phyloP scores from a whole-genome alignment of 2,797 vertebrate species.

The Anguilla anguilla region DNA sequence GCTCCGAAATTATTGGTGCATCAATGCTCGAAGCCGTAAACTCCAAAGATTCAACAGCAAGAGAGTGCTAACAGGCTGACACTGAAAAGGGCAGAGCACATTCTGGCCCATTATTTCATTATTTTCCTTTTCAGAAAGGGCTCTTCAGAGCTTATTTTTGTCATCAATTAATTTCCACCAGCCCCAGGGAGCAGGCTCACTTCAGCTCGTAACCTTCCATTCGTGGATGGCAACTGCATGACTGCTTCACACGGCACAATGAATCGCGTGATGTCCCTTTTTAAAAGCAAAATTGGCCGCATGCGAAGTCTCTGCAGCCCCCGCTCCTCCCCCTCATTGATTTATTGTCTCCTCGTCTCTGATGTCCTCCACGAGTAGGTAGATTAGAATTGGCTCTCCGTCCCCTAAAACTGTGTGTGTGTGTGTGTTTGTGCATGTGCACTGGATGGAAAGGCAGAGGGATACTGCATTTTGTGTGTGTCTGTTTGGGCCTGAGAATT shows the following conservation, averaged over 20 bases:
- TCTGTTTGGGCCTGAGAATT: not conserved
- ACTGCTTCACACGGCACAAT: not conserved
- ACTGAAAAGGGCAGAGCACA: not conserved
- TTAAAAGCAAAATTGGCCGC: not conserved
- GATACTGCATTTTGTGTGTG: not conserved
- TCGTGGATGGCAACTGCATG: not conserved
- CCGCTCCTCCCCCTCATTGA: not conserved
- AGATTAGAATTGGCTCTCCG: not conserved
- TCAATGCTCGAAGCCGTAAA: not conserved
- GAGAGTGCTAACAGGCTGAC: not conserved
- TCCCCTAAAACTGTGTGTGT: not conserved
- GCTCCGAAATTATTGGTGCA: not conserved
- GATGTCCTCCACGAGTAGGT: not conserved
- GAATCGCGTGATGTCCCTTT: not conserved
- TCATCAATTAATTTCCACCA: constrained; percentile 6
- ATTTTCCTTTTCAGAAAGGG: constrained; percentile 12
- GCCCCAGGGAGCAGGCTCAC: not conserved
- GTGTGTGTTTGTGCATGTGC: constrained; percentile 8
- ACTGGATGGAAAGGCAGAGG: not conserved
- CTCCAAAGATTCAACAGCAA: not conserved
- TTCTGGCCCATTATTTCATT: not conserved
- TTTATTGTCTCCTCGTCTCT: constrained; percentile 7
- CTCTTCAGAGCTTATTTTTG: constrained; percentile 18
- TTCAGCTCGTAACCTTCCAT: constrained; percentile 1
- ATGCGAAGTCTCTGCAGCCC: not conserved